These are phyloP conservation scores for Artibeus jamaicensis DNA, from an alignment of 2,797 vertebrate genomes.

Conservation along the genomic window DNA sequence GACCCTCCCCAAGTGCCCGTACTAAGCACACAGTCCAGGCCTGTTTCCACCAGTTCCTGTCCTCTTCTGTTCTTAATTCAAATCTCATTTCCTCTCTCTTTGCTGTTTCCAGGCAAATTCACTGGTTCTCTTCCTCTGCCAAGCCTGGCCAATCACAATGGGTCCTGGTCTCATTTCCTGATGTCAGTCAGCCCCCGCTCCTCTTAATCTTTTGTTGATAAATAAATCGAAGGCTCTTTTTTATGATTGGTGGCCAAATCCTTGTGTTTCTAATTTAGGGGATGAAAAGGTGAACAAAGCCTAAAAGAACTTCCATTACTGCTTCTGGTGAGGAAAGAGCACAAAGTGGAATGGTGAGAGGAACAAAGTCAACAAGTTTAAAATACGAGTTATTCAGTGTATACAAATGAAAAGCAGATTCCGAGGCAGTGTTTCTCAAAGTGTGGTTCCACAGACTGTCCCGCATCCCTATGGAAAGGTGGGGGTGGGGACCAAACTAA, in stretches of 20 bases:
- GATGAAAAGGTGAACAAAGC: neutral
- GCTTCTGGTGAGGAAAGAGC: neutral
- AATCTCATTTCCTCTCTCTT: neutral
- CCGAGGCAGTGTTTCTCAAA: neutral
- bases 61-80: neutral
- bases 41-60: neutral
- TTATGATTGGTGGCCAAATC: neutral
- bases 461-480: neutral
- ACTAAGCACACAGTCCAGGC: neutral
- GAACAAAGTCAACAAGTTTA: neutral
- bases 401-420: neutral
- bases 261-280: neutral
- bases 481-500: neutral
- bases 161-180: conserved; percentile 5
- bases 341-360: neutral
- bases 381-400: neutral
- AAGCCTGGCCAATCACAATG: neutral
- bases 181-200: neutral
- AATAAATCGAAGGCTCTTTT: neutral
- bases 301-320: neutral
- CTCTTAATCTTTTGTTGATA: neutral
- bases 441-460: neutral
- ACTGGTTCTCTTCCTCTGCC: neutral
- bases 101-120: neutral
- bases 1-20: neutral